These are phyloP conservation scores for Drepana falcataria DNA, from an alignment of 2,888 invertebrate genomes.

Conservation along the genomic window DNA sequence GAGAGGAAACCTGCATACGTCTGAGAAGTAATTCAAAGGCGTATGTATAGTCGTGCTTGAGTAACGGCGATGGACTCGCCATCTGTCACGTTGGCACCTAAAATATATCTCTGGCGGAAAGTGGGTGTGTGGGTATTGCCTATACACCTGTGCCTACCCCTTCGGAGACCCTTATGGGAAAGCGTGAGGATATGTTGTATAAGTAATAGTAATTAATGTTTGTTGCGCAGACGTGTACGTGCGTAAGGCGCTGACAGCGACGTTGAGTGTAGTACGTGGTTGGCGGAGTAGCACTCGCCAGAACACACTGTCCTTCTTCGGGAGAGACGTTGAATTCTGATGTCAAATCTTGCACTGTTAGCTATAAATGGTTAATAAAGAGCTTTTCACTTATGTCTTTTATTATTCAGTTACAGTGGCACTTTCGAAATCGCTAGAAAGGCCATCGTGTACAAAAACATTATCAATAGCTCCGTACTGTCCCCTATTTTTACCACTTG, in stretches of 20 bases:
- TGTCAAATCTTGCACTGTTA: not conserved
- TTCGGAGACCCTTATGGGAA: too few species aligned
- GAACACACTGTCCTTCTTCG: slow-evolving; percentile 66
- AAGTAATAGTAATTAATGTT: not conserved
- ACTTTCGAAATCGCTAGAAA: not conserved
- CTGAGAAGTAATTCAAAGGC: too few species aligned
- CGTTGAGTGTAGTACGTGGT: slow-evolving; percentile 59
- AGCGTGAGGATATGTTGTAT: not conserved
- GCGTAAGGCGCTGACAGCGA: slow-evolving; percentile 43
- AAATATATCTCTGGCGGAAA: too few species aligned
- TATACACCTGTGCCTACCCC: too few species aligned
- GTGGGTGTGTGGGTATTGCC: too few species aligned
- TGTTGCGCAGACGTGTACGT: slow-evolving; percentile 48
- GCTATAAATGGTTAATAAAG: not conserved
- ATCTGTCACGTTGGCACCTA: too few species aligned
- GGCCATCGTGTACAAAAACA: not conserved
- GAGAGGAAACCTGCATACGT: too few species aligned
- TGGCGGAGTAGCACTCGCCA: slow-evolving; percentile 66
- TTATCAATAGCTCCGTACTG: too few species aligned
- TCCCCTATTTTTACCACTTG: too few species aligned
- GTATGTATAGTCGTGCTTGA: too few species aligned
- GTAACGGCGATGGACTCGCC: too few species aligned
- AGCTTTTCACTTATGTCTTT: not conserved
- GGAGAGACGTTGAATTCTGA: slow-evolving; percentile 60
- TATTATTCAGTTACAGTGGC: not conserved